These are phyloP conservation scores for Propithecus coquereli DNA, from an alignment of 2,113 vertebrate genomes.

Conservation along the genomic window DNA sequence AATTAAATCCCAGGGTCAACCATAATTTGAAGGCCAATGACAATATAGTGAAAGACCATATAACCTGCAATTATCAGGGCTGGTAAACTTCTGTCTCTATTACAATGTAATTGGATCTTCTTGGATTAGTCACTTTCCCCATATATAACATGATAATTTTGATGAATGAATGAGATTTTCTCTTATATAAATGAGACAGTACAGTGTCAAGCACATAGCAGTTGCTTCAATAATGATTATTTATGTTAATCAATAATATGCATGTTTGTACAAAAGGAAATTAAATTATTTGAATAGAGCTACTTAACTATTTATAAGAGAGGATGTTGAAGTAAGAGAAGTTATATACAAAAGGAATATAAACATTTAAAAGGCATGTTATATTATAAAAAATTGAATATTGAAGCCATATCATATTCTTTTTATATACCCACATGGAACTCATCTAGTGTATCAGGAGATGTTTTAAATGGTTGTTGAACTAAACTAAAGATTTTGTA, in stretches of 20 bases:
- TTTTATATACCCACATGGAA: background rate
- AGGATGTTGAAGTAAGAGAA: background rate
- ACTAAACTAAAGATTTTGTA: background rate
- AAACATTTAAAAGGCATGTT: background rate
- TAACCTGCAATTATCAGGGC: fast-evolving
- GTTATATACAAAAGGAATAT: background rate
- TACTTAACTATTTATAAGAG: background rate
- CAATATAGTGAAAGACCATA: background rate
- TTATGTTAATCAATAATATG: background rate
- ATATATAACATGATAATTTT: background rate
- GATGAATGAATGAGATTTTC: background rate
- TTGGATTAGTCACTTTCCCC: background rate
- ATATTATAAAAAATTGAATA: background rate
- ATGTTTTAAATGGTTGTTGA: background rate
- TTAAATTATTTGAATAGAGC: background rate
- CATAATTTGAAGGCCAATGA: background rate
- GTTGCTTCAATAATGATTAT: background rate
- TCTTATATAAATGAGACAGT: background rate
- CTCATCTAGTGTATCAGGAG: background rate
- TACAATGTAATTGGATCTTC: background rate
- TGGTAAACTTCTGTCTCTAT: background rate
- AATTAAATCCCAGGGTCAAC: background rate
- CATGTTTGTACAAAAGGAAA: background rate
- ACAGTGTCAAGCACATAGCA: background rate
- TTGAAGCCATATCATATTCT: background rate